Base-by-base conservation (phyloP, 2,888 invertebrate species). In the Theretra japonica region DNA sequence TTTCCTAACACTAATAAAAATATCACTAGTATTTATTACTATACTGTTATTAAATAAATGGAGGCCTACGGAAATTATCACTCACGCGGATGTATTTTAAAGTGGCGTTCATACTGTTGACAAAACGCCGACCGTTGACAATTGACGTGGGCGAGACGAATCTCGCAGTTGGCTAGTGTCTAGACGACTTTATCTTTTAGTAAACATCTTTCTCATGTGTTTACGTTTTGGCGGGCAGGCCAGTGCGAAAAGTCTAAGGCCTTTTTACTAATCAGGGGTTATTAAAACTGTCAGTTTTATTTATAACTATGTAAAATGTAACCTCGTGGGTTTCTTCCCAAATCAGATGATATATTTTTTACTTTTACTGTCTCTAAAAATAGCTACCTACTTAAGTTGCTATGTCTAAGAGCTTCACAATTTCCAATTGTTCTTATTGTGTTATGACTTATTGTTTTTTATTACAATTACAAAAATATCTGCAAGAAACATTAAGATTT, bases 101-200 rank as follows among this genome's bases (percentile, higher is more conserved):
- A 78, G 77, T 74, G 71, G 78, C 73, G 72, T 79, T 71, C 75
- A 77, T 79, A 80, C 79, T 74, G 74, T 73, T 56, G 60, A 72
- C 73, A 75, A 69, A 73, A 71, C 73, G 77, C n/a, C 75, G 57
- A 72, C 75, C 33, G 62, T 53, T 65, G 75, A 72, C 75, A 73
- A 75, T 75, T 71, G 73, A 72, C 73, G 73, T 75, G 73, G 72
- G 75, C 57, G 57, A 72, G 73, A 73, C 71, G 72, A 72, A 69
- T 68, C 70, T 72, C 70, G 75, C 74, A 76, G 74, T 88, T 86
- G 86, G 83, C 76, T 73, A 74, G 76, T 75, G 85, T 85, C 84
- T 87, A 86, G 85, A 87, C 84, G 72, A 77, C 78, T 79, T 84
- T 86, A 87, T 87, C 84, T 83, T 75, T 72, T 60, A 74, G 72